Conservation (phyloP, 2,888 invertebrate genomes). For the Pasiphila rectangulata region DNA sequence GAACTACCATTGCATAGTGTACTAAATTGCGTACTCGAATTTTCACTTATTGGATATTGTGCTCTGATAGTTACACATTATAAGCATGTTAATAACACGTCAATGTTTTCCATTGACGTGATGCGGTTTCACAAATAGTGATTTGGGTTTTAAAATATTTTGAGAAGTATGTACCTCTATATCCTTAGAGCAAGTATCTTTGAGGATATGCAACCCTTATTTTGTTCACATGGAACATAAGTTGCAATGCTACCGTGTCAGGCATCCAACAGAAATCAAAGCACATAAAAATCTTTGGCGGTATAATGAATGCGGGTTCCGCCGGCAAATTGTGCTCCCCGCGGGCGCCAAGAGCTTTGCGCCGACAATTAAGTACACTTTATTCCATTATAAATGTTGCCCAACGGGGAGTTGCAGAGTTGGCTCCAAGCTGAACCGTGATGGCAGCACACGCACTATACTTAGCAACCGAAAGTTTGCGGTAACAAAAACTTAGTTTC, state of each 20-base stretch:
- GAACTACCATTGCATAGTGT: slow-evolving; percentile 28
- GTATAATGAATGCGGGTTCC: slow-evolving; percentile 55
- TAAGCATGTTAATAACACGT: not conserved
- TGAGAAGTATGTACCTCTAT: too few relatives aligned
- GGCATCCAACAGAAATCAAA: slow-evolving; percentile 47
- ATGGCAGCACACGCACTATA: slow-evolving; percentile 20
- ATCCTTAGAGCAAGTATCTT: too few relatives aligned
- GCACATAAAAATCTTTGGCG: slow-evolving; percentile 49
- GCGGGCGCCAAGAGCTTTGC: slow-evolving; percentile 58
- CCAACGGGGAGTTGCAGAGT: slow-evolving; percentile 50
- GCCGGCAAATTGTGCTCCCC: slow-evolving; percentile 55
- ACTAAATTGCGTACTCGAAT: not conserved
- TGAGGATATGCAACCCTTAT: too few relatives aligned
- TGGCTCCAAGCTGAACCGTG: slow-evolving; percentile 40
- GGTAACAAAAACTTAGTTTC: slow-evolving; percentile 19
- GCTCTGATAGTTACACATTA: not conserved
- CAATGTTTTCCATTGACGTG: too few relatives aligned
- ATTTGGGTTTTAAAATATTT: too few relatives aligned
- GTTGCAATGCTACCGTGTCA: not conserved
- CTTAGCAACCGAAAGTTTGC: slow-evolving; percentile 20
- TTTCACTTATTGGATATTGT: not conserved
- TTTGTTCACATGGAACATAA: too few relatives aligned
- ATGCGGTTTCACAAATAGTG: too few relatives aligned
- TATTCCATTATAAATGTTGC: slow-evolving; percentile 72
- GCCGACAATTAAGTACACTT: slow-evolving; percentile 73